A percentile compares a stretch with the other conserved stretches of the same genome.
phyloP scores from a whole-genome alignment of 2,113 vertebrate species.

The Acrocephalus kingi region DNA sequence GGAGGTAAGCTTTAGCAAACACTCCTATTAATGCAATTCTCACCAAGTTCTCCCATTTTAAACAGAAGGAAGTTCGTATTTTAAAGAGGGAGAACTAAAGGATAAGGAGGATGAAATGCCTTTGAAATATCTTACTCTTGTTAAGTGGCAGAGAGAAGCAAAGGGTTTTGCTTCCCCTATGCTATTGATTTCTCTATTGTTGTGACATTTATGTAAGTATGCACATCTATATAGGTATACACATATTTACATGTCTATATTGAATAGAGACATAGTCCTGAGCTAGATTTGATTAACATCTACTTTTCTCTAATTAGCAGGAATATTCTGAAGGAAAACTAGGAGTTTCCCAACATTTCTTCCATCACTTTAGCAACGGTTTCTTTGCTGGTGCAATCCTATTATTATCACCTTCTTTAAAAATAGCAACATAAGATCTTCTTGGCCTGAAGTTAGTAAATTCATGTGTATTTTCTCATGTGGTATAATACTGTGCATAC shows the following conservation, averaged over 20 bases:
- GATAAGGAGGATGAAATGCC: fast-evolving
- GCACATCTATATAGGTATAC: neutral
- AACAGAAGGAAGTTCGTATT: neutral
- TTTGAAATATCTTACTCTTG: neutral
- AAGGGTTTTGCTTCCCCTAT: neutral
- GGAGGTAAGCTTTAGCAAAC: neutral
- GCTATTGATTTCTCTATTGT: neutral
- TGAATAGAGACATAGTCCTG: neutral
- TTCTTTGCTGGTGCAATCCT: neutral
- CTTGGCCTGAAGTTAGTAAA: neutral
- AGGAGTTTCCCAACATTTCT: neutral
- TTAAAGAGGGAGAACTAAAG: neutral
- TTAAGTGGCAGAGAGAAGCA: neutral
- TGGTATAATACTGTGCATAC: neutral
- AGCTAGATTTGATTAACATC: neutral
- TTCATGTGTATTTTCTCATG: neutral
- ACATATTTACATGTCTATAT: neutral
- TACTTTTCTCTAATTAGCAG: neutral
- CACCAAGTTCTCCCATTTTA: neutral
- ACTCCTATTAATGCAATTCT: neutral
- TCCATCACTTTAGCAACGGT: neutral
- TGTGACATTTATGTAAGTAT: neutral
- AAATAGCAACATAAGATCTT: neutral
- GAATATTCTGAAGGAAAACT: neutral
- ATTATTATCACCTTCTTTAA: neutral